Percentiles rank a stretch among this genome's conserved stretches.
phyloP scores from a whole-genome alignment of 2,113 vertebrate genomes.

The Sinocyclocheilus anophthalmus region DNA sequence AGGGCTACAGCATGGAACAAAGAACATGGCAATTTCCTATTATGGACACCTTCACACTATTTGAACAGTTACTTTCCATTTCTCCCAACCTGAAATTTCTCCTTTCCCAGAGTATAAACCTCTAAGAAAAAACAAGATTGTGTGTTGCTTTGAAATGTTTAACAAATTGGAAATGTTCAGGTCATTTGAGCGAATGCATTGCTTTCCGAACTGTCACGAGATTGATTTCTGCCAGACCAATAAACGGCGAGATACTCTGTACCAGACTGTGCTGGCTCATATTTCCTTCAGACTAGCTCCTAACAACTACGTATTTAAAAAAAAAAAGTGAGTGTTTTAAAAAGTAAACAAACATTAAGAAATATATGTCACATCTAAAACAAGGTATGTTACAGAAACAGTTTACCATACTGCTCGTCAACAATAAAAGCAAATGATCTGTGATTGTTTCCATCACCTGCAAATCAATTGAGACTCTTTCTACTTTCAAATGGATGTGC shows the following conservation, averaged over 20 bases:
- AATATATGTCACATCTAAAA: conserved; percentile 55
- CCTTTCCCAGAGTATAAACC: conserved; percentile 29
- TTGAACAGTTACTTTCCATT: conserved; percentile 48
- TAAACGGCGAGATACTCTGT: conserved; percentile 58
- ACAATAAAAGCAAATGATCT: neutral
- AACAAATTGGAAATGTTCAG: conserved; percentile 66
- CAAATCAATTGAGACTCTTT: conserved; percentile 43
- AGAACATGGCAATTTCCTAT: conserved; percentile 46
- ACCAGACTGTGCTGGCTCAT: conserved; percentile 44
- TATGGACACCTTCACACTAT: conserved; percentile 44
- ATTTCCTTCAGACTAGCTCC: conserved; percentile 54
- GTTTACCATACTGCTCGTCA: conserved; percentile 35
- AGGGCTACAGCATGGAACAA: conserved; percentile 29
- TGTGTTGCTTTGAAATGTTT: conserved; percentile 63
- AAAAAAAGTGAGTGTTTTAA: conserved; percentile 53
- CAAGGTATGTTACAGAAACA: conserved; percentile 37
- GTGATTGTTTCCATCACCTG: neutral
- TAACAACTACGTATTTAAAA: conserved; percentile 43
- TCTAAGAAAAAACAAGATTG: conserved; percentile 58
- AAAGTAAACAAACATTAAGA: conserved; percentile 58
- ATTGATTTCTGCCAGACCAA: conserved; percentile 66
- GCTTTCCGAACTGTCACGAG: conserved; percentile 66
- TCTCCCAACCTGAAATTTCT: conserved; percentile 33
- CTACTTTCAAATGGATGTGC: conserved; percentile 30
- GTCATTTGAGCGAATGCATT: conserved; percentile 70